A percentile compares a stretch with the other conserved stretches of the same genome.
Evolutionary conservation across 2,888 invertebrate species (phyloP).

Genomic region (Tanypteryx hageni): DNA sequence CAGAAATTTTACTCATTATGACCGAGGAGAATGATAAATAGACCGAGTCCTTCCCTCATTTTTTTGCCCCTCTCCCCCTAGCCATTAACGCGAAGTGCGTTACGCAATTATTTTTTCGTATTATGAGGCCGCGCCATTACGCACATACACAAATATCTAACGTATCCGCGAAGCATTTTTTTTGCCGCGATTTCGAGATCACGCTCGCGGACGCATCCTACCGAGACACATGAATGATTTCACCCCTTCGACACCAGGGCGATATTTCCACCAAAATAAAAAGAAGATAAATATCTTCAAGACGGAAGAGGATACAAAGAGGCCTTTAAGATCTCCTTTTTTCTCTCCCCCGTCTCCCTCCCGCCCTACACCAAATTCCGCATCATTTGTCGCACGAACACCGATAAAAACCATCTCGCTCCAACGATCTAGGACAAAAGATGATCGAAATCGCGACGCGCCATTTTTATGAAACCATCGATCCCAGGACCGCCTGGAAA

Average conservation of each 20-base stretch:
- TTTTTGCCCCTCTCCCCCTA: background rate
- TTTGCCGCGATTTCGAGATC: background rate
- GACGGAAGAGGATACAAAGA: background rate
- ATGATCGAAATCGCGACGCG: background rate
- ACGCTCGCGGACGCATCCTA: background rate
- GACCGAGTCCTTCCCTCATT: no score
- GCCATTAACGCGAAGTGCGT: background rate
- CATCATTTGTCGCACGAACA: background rate
- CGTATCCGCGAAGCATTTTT: background rate
- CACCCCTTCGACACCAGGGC: background rate
- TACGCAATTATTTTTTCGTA: background rate
- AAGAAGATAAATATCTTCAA: background rate
- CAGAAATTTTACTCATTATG: no score
- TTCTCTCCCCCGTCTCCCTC: background rate
- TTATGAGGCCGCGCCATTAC: background rate
- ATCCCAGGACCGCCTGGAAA: no score
- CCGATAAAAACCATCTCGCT: background rate
- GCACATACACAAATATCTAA: background rate
- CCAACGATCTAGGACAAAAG: background rate
- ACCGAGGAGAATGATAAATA: no score
- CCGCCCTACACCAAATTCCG: background rate
- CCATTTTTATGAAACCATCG: no score
- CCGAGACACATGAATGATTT: constrained; percentile 7
- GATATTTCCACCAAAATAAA: constrained; percentile 2
- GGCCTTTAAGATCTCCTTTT: background rate